Percentiles rank a stretch among this genome's conserved stretches.
Conservation (phyloP, 2,888 invertebrate genomes). For the Caenorhabditis uteleia region DNA sequence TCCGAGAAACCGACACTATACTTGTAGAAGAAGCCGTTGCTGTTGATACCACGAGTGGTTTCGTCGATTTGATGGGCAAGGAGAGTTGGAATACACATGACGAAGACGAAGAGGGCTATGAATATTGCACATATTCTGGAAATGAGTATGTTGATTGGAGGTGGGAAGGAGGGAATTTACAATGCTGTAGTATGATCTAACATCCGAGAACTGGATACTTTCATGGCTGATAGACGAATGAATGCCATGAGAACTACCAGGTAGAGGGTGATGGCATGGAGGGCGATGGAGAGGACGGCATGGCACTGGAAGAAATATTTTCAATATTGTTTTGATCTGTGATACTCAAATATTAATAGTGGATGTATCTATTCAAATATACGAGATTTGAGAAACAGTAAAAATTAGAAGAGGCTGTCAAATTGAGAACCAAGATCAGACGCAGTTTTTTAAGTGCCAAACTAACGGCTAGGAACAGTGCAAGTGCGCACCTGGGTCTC, state of each 20-base stretch:
- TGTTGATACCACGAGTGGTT: constrained; percentile 9
- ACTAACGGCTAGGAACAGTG: too few species aligned
- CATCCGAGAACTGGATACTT: constrained; percentile 38
- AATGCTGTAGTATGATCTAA: constrained; percentile 46
- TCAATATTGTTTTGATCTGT: too few species aligned
- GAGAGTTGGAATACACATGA: constrained; percentile 56
- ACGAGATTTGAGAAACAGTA: too few species aligned
- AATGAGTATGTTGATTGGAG: constrained; percentile 2
- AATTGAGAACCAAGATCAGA: too few species aligned
- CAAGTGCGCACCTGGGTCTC: too few species aligned
- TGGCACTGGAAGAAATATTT: too few species aligned
- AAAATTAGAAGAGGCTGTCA: too few species aligned
- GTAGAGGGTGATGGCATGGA: constrained; percentile 62
- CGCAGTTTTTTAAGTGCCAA: too few species aligned
- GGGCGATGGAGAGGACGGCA: constrained; percentile 53
- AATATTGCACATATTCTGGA: constrained; percentile 40
- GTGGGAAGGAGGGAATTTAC: constrained; percentile 15
- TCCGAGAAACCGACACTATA: constrained; percentile 51
- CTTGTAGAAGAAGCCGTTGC: constrained; percentile 19
- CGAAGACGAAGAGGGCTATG: constrained; percentile 42
- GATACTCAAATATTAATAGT: too few species aligned
- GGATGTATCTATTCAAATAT: too few species aligned
- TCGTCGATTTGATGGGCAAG: constrained; percentile 51
- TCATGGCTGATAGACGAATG: constrained; percentile 55
- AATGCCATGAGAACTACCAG: constrained; percentile 64